Evolutionary conservation across 2,113 vertebrate genomes (phyloP).

Genomic region (Stigmatopora argus): DNA sequence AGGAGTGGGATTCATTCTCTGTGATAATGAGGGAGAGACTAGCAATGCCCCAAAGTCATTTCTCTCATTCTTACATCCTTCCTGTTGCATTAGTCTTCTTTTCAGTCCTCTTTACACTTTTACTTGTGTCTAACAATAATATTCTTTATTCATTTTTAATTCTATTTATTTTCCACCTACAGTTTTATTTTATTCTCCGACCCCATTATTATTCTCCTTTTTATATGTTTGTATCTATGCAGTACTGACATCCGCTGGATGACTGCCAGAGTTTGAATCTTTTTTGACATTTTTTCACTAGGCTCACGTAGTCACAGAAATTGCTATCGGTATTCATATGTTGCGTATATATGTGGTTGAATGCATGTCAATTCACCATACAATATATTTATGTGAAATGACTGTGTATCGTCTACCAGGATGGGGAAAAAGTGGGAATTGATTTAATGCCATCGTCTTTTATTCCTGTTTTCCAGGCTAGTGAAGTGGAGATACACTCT

Average conservation of each 20-base stretch:
- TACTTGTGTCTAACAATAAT: conserved; percentile 20
- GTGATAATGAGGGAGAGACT: conserved; percentile 70
- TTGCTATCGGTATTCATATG: conserved; percentile 26
- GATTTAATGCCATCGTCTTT: conserved; percentile 17
- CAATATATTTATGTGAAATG: conserved; percentile 38
- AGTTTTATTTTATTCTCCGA: conserved; percentile 6
- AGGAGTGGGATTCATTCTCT: conserved; percentile 67
- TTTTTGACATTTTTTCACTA: conserved; percentile 47
- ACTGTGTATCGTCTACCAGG: conserved; percentile 26
- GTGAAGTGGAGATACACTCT: conserved; percentile 53
- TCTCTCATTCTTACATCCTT: conserved; percentile 55
- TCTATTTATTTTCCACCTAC: not conserved
- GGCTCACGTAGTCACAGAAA: conserved; percentile 10
- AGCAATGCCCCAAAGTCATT: conserved; percentile 68
- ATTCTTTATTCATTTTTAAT: not conserved
- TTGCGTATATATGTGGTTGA: conserved; percentile 47
- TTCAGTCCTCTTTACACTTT: conserved; percentile 22
- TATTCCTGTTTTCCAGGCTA: conserved; percentile 58
- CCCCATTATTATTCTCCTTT: conserved; percentile 3
- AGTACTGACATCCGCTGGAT: conserved; percentile 17
- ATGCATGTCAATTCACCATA: conserved; percentile 35
- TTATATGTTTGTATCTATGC: conserved; percentile 8
- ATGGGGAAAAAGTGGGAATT: conserved; percentile 33
- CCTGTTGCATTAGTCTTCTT: conserved; percentile 47
- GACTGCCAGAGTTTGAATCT: conserved; percentile 42